A percentile compares a stretch with the other conserved stretches of the same genome.
These are phyloP conservation scores for Phylloscopus collybita DNA, from an alignment of 2,797 vertebrate genomes.

Conservation along the genomic window DNA sequence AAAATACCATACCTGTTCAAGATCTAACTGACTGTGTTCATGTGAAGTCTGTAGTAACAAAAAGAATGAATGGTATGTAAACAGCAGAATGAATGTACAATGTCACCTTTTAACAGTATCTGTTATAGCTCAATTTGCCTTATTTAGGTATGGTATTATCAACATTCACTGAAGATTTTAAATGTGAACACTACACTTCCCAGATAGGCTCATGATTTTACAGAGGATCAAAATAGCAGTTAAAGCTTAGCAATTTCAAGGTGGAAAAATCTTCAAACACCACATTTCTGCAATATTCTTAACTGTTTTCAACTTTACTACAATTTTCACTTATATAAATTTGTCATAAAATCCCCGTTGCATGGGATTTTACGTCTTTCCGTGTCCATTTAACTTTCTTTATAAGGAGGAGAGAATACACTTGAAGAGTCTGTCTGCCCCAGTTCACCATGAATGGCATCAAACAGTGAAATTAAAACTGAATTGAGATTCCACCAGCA, in stretches of 20 bases:
- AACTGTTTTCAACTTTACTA: neutral
- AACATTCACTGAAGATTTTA: neutral
- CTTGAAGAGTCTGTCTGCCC: neutral
- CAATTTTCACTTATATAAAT: neutral
- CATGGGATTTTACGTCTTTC: neutral
- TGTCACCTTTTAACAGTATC: constrained; percentile 10
- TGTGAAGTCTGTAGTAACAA: neutral
- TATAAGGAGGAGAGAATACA: neutral
- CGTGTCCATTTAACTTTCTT: neutral
- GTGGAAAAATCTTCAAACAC: neutral
- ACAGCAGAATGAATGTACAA: constrained; percentile 18
- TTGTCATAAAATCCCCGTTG: neutral
- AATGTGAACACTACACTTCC: neutral
- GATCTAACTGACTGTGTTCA: neutral
- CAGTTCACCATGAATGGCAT: neutral
- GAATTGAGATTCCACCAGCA: neutral
- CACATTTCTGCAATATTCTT: neutral
- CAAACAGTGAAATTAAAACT: neutral
- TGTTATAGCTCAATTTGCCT: neutral
- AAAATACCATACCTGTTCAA: neutral
- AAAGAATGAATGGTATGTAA: constrained; percentile 52
- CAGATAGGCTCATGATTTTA: neutral
- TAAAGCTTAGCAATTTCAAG: neutral
- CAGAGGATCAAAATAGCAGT: neutral
- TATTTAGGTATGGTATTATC: neutral